A percentile compares a stretch with the other conserved stretches of the same genome.
phyloP scores from a whole-genome alignment of 2,113 vertebrate genomes.

The Melospiza georgiana region DNA sequence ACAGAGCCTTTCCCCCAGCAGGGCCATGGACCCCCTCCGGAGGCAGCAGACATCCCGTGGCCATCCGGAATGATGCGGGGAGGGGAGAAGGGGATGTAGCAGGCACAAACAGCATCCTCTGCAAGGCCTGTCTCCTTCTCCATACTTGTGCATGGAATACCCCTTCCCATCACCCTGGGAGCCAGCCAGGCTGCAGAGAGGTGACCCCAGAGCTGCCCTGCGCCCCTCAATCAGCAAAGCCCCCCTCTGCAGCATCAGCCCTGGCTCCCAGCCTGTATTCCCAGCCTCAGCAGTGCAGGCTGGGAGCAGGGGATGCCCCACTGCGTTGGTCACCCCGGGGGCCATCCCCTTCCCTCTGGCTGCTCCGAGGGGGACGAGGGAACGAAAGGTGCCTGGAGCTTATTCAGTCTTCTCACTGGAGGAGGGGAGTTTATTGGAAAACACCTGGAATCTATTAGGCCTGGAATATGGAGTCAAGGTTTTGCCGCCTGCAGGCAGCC shows the following conservation, averaged over 20 bases:
- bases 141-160: not conserved
- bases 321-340: accelerated
- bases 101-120: not conserved
- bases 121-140: not conserved
- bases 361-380: not conserved
- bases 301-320: not conserved
- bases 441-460: slow-evolving; percentile 78
- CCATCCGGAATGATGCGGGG: accelerated
- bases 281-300: not conserved
- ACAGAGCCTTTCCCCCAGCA: not conserved
- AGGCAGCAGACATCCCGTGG: not conserved
- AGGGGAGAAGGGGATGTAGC: not conserved
- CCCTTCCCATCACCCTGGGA: not conserved
- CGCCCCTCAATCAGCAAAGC: accelerated
- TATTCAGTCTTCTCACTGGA: slow-evolving; percentile 15
- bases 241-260: not conserved
- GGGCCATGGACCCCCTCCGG: accelerated
- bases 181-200: not conserved
- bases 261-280: not conserved
- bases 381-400: slow-evolving; percentile 22
- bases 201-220: not conserved
- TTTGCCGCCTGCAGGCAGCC: slow-evolving; percentile 75
- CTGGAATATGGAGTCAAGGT: slow-evolving; percentile 68
- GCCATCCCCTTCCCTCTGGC: not conserved
- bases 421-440: slow-evolving; percentile 65